Evolutionary conservation across 2,113 vertebrate genomes (phyloP).

Genomic region (Dasyornis broadbenti): DNA sequence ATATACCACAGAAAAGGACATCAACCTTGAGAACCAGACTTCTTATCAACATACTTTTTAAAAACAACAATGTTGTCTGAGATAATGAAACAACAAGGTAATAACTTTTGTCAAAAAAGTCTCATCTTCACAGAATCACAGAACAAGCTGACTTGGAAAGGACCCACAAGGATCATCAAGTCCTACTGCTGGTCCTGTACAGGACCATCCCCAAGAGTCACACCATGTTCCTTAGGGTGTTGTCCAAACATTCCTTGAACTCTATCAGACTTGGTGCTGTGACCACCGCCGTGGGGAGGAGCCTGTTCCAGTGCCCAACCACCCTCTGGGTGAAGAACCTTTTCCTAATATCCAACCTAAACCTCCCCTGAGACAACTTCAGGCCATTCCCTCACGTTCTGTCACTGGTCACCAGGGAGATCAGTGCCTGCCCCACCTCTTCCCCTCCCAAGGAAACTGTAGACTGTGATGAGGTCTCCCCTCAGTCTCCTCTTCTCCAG

Average conservation of each 20-base stretch:
- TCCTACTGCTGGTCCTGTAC: neutral
- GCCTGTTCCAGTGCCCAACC: fast-evolving
- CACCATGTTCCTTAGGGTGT: fast-evolving
- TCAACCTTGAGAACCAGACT: neutral
- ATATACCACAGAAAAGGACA: neutral
- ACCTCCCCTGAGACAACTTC: neutral
- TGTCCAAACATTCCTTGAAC: fast-evolving
- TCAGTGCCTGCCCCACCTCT: neutral
- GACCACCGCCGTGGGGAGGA: neutral
- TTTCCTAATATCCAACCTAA: neutral
- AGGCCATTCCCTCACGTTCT: fast-evolving
- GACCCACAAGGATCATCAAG: fast-evolving
- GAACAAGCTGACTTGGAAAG: neutral
- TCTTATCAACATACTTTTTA: neutral
- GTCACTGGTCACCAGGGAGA: neutral
- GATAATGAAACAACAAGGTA: neutral
- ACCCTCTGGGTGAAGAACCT: fast-evolving
- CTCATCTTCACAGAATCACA: neutral
- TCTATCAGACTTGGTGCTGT: neutral
- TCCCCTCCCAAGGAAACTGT: fast-evolving
- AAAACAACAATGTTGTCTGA: neutral
- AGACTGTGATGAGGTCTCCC: neutral
- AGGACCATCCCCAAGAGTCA: no score
- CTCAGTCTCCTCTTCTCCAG: neutral
- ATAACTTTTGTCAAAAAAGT: neutral